Conservation (phyloP, 2,888 invertebrate species). For the Brachypalpus laphriformis region DNA sequence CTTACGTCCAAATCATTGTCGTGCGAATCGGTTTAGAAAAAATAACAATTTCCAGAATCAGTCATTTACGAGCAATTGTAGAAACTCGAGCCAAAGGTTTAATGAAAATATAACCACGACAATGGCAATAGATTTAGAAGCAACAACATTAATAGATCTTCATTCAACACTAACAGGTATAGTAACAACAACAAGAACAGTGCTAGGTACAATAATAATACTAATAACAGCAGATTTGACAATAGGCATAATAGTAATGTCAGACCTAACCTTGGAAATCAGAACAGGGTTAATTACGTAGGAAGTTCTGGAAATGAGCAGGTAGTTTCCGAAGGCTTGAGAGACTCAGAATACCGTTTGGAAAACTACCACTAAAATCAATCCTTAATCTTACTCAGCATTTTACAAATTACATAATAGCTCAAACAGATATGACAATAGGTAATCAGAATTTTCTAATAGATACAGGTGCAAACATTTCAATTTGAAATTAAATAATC, state of each 20-base stretch:
- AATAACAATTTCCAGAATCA: too few species aligned
- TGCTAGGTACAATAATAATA: too few species aligned
- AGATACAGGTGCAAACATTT: conserved; percentile 20
- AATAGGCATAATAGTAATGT: neutral
- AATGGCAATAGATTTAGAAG: too few species aligned
- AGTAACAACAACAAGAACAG: too few species aligned
- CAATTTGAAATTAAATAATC: neutral
- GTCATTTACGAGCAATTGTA: too few species aligned
- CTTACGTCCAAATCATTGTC: too few species aligned
- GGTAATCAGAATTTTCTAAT: neutral
- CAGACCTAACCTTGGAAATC: neutral
- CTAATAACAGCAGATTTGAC: neutral
- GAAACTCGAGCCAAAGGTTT: too few species aligned
- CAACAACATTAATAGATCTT: too few species aligned
- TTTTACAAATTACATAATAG: neutral
- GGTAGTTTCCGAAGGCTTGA: neutral
- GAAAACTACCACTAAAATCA: neutral
- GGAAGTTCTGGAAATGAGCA: neutral
- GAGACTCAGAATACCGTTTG: neutral
- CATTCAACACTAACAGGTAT: too few species aligned
- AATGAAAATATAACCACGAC: too few species aligned
- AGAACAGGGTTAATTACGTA: neutral
- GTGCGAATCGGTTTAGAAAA: too few species aligned
- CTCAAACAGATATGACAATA: neutral
- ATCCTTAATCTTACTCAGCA: neutral